Evolutionary conservation across 2,113 vertebrate species (phyloP), one percentile per base, ranked within the genome.

Genomic region (Trochalopteron elliotii): DNA sequence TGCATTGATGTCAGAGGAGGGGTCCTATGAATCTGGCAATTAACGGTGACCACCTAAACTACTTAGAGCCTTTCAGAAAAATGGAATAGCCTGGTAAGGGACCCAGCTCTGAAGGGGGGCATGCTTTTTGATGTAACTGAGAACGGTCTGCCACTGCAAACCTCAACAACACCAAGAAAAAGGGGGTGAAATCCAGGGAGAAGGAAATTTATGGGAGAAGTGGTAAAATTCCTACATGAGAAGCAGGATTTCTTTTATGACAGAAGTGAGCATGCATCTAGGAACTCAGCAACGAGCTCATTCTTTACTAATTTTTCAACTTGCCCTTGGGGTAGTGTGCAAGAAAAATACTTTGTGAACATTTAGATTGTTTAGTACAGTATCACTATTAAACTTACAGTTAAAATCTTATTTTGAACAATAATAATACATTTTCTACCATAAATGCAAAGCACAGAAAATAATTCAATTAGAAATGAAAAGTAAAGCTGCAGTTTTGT

Each of bases 391-490:
- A 28, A 70, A 79, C 31, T 21, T n/a, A 8, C 47, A 56, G 15
- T 45, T 59, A 79, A 89, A 77, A 68, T 23, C 4, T 42, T 53
- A 50, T n/a, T 79, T 59, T 21, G 57, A 69, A 52, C 37, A 28
- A n/a, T 35, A 69, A 65, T 22, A 74, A 25, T 85, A 49, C 1
- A 33, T 44, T 82, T 88, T 70, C 25, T 85, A 31, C 60, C 24
- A 74, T 21, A 63, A 83, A 42, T 39, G 9, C 4, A 60, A 93
- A 86, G 1, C 4, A 47, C 37, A 55, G 14, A 50, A 95, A 31
- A 74, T 40, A 68, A 83, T 72, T 94, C 39, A 93, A 44, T 78
- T 83, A 89, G 80, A 91, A 90, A 79, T 63, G 2, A 42, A 93
- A 96, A 57, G 56, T 65, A 86, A 87, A 97, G 8, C 44, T 85